Conservation (phyloP, 2,797 vertebrate species). For the Myoxocephalus aenaeus region DNA sequence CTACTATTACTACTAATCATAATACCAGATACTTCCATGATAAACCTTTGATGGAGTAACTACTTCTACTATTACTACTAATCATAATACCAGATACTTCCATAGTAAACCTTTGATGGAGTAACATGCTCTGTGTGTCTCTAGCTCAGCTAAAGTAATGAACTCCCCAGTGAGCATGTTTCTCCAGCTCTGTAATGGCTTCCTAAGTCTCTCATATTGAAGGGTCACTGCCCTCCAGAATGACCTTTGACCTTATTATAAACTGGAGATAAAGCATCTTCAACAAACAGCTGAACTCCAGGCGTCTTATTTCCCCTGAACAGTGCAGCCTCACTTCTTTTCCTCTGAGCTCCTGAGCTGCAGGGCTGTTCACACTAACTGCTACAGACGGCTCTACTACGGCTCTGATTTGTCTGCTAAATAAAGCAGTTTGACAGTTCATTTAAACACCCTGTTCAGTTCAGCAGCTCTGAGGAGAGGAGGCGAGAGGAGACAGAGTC, state of each 20-base stretch:
- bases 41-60: background rate
- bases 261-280: constrained; percentile 18
- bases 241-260: constrained; percentile 42
- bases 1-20: background rate
- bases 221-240: constrained; percentile 5
- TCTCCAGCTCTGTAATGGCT: constrained; percentile 27
- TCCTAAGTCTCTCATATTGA: constrained; percentile 7
- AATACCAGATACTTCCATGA: background rate
- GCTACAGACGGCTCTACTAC: background rate
- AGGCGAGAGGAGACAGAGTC: background rate
- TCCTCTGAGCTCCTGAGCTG: constrained; percentile 17
- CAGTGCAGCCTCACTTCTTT: constrained; percentile 7
- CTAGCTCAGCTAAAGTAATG: constrained; percentile 6
- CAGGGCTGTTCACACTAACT: constrained; percentile 15
- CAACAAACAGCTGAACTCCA: constrained; percentile 25
- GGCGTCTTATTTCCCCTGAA: background rate
- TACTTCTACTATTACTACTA: too few relatives aligned
- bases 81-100: background rate
- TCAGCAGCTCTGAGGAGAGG: constrained; percentile 14
- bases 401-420: constrained; percentile 23
- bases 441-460: constrained; percentile 24
- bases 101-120: too few relatives aligned
- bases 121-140: background rate
- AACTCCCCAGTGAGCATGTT: constrained; percentile 18
- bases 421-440: constrained; percentile 17